Conservation (phyloP, 2,113 vertebrate species). For the Cyphomyrus plagiostoma region DNA sequence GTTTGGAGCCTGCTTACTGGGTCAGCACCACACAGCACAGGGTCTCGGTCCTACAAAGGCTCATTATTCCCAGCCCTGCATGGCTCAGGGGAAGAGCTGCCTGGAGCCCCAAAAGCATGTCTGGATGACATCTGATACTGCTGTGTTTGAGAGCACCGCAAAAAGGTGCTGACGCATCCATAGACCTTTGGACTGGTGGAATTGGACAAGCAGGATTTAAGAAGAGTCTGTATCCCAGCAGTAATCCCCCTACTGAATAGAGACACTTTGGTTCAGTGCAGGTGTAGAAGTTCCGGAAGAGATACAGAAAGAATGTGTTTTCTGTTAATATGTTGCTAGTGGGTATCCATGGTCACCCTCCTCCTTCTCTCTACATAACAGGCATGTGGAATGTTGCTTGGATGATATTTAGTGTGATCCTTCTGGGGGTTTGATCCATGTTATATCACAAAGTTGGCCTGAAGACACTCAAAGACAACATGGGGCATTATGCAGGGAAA, state of each 20-base stretch:
- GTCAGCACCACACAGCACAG: constrained; percentile 29
- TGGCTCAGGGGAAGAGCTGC: constrained; percentile 51
- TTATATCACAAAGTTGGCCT: background rate
- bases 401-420: background rate
- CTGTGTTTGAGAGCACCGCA: constrained; percentile 33
- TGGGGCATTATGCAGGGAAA: background rate
- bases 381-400: background rate
- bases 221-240: background rate
- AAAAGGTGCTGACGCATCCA: background rate
- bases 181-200: background rate
- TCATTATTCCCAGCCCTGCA: constrained; percentile 54
- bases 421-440: background rate
- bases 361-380: background rate
- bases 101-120: constrained; percentile 48
- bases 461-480: background rate
- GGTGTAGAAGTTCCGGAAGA: background rate
- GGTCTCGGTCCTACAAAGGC: constrained; percentile 49
- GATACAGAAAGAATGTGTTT: background rate
- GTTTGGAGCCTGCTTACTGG: constrained; percentile 53
- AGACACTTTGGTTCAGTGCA: background rate
- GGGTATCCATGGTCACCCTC: background rate
- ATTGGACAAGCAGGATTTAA: background rate
- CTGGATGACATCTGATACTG: constrained; percentile 53
- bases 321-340: background rate
- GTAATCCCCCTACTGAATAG: background rate